These are phyloP conservation scores for Megastigmus dorsalis DNA, from an alignment of 2,888 invertebrate species.

Conservation along the genomic window DNA sequence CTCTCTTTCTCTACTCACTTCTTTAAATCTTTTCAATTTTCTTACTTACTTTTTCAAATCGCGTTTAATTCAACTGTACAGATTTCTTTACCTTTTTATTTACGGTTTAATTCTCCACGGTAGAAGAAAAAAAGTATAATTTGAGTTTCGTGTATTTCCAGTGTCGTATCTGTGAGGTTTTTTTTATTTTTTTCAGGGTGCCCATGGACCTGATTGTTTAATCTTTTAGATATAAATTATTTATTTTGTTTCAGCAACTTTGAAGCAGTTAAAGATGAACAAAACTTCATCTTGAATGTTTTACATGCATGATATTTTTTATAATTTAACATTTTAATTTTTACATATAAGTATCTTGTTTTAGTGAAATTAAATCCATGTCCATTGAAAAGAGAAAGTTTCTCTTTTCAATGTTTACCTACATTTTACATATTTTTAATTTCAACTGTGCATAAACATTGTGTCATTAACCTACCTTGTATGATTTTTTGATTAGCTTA, in stretches of 20 bases:
- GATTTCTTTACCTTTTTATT: slow-evolving; percentile 17
- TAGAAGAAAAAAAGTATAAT: slow-evolving; percentile 23
- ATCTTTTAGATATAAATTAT: slow-evolving; percentile 38
- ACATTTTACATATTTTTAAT: slow-evolving; percentile 16
- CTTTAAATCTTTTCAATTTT: slow-evolving; percentile 27
- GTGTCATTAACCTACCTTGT: slow-evolving; percentile 20
- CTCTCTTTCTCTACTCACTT: slow-evolving; percentile 52
- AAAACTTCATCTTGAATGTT: slow-evolving; percentile 9
- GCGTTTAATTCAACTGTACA: slow-evolving; percentile 12
- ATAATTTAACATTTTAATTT: slow-evolving; percentile 33
- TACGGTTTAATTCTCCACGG: neutral
- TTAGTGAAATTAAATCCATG: neutral
- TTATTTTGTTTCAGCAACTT: slow-evolving; percentile 43
- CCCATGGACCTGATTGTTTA: slow-evolving; percentile 23
- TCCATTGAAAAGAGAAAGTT: neutral
- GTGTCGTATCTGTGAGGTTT: slow-evolving; percentile 27
- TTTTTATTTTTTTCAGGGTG: slow-evolving; percentile 43
- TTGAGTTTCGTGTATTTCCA: slow-evolving; percentile 36
- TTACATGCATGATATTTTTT: slow-evolving; percentile 45
- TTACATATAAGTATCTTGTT: slow-evolving; percentile 10
- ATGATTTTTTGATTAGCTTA: slow-evolving; percentile 34
- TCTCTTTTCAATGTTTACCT: slow-evolving; percentile 19
- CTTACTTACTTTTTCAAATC: slow-evolving; percentile 38
- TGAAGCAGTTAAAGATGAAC: slow-evolving; percentile 17
- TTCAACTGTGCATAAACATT: slow-evolving; percentile 29